Conservation (phyloP, 1,140 invertebrate genomes). For the Meloidogyne chitwoodi region DNA sequence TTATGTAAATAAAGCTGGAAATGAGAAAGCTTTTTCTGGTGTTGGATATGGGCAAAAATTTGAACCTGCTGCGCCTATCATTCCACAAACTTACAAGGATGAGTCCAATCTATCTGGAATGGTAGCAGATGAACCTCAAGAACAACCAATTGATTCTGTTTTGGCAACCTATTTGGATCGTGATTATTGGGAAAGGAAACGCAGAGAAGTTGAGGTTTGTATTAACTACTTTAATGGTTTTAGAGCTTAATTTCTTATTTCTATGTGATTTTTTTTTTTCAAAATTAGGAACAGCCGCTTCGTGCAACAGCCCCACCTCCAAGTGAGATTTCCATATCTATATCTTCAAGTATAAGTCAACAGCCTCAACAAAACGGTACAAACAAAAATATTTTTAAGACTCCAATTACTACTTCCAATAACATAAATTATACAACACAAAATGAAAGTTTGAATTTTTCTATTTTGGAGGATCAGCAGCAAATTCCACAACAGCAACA, state of each 20-base stretch:
- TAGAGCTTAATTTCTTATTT: too few relatives aligned
- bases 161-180: slow-evolving; percentile 89
- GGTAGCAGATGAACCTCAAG: slow-evolving; percentile 4
- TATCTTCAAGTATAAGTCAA: slow-evolving; percentile 22
- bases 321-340: slow-evolving; percentile 33
- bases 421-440: background rate
- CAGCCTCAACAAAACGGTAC: slow-evolving; percentile 14
- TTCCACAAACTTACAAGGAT: background rate
- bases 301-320: slow-evolving; percentile 39
- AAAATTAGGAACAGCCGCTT: background rate
- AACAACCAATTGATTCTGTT: slow-evolving; percentile 65
- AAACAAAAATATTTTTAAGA: slow-evolving; percentile 17
- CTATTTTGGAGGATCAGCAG: slow-evolving; percentile 7
- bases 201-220: slow-evolving; percentile 61
- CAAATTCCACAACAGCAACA: background rate
- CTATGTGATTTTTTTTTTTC: too few relatives aligned
- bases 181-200: slow-evolving; percentile 86
- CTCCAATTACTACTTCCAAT: background rate
- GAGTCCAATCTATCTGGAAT: slow-evolving; percentile 3
- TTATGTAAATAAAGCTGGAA: background rate
- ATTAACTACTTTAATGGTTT: background rate
- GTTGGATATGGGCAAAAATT: background rate
- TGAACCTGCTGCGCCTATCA: background rate
- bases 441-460: background rate
- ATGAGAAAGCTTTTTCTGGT: background rate